Evolutionary conservation across 1,140 invertebrate genomes (phyloP).

Genomic region (Araneus ventricosus): DNA sequence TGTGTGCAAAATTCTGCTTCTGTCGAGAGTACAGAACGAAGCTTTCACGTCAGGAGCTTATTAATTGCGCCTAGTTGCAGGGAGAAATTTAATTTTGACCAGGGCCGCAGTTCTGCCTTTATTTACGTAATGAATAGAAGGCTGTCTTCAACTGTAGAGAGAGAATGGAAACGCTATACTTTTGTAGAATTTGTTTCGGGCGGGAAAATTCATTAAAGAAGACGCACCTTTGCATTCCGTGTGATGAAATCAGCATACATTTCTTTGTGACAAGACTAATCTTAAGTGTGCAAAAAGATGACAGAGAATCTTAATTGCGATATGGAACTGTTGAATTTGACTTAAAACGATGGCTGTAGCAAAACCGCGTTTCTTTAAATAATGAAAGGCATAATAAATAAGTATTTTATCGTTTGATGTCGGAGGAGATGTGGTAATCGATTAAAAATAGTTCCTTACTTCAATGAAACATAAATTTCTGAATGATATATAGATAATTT

Average conservation of each 20-base stretch:
- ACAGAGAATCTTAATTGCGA: too few species aligned
- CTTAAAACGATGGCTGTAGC: too few species aligned
- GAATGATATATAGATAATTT: too few species aligned
- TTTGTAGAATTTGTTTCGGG: constrained; percentile 14
- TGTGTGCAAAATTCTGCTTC: constrained; percentile 33
- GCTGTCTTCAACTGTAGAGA: constrained; percentile 14
- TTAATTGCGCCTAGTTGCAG: constrained; percentile 25
- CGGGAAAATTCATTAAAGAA: constrained; percentile 21
- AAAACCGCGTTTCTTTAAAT: too few species aligned
- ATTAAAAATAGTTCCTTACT: too few species aligned
- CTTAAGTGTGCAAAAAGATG: not conserved
- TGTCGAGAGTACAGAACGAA: not conserved
- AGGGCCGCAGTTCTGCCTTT: constrained; percentile 3
- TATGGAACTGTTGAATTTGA: too few species aligned
- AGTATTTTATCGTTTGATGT: too few species aligned
- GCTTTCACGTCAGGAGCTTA: constrained; percentile 16
- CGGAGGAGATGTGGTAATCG: too few species aligned
- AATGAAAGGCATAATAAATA: too few species aligned
- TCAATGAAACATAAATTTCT: too few species aligned
- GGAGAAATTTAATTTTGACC: constrained; percentile 34
- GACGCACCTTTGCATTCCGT: not conserved
- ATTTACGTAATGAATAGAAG: constrained; percentile 38
- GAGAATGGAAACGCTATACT: not conserved
- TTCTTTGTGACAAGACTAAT: not conserved
- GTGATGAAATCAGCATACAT: not conserved